Evolutionary conservation across 2,113 vertebrate genomes (phyloP).

Genomic region (Strix aluco): DNA sequence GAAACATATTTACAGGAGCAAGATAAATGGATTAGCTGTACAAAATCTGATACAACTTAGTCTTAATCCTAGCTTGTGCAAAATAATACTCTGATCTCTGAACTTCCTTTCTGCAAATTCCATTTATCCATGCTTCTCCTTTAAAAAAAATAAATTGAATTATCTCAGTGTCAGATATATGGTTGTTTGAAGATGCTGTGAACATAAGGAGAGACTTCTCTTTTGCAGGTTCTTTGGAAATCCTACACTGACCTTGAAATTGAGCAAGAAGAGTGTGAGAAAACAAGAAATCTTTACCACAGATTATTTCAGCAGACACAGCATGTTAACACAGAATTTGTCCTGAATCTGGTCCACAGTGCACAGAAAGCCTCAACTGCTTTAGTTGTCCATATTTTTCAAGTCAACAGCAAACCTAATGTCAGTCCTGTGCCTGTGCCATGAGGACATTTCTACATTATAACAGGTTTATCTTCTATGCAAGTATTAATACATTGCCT

Average conservation of each 20-base stretch:
- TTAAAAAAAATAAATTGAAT: no score
- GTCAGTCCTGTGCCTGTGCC: not conserved
- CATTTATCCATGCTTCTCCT: no score
- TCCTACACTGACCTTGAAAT: constrained; percentile 92
- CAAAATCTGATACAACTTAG: no score
- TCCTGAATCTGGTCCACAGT: not conserved
- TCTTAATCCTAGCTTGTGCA: no score
- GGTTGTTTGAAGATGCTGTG: not conserved
- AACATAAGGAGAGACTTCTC: not conserved
- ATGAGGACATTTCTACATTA: not conserved
- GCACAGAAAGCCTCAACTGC: not conserved
- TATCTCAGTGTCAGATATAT: not conserved
- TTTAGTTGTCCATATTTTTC: not conserved
- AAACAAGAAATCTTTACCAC: constrained; percentile 82
- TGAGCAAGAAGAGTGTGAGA: constrained; percentile 89
- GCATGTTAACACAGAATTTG: constrained; percentile 57
- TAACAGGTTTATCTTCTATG: not conserved
- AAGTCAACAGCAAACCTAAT: not conserved
- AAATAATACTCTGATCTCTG: no score
- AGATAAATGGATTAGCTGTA: no score
- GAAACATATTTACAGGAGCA: no score
- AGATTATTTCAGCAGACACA: constrained; percentile 87
- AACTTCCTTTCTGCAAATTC: no score
- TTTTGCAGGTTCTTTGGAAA: constrained; percentile 88
- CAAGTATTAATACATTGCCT: constrained; percentile 22